Evolutionary conservation across 2,113 vertebrate species (phyloP).

Genomic region (Scortum barcoo): DNA sequence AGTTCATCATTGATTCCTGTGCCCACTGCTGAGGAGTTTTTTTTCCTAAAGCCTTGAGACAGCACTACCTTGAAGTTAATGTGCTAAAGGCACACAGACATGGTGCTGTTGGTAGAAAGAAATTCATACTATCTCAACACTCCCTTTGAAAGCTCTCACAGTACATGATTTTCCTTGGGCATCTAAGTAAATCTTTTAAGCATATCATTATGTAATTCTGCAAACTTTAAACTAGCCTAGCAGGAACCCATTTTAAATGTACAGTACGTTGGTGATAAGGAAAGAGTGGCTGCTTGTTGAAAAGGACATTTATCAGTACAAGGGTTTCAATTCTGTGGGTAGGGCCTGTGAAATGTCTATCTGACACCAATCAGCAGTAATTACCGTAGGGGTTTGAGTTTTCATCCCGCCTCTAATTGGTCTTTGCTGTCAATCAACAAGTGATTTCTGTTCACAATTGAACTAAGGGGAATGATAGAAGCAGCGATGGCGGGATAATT

Average conservation of each 20-base stretch:
- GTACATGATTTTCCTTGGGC: constrained; percentile 34
- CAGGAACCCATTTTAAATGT: constrained; percentile 23
- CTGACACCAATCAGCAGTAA: constrained; percentile 82
- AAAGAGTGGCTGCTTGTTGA: constrained; percentile 23
- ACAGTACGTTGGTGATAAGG: constrained; percentile 24
- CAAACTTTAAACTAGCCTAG: constrained; percentile 40
- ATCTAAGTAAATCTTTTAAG: constrained; percentile 41
- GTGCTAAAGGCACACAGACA: constrained; percentile 64
- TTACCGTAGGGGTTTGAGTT: constrained; percentile 77
- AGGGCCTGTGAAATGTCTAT: constrained; percentile 67
- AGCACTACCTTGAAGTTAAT: constrained; percentile 73
- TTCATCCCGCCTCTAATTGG: constrained; percentile 79
- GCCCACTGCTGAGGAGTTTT: constrained; percentile 49
- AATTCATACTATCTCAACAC: constrained; percentile 53
- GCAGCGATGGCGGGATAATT: constrained; percentile 82
- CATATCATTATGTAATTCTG: constrained; percentile 47
- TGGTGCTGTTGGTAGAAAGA: constrained; percentile 43
- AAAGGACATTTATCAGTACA: constrained; percentile 47
- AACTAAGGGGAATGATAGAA: constrained; percentile 80
- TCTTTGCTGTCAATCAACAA: constrained; percentile 86
- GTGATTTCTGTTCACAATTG: constrained; percentile 83
- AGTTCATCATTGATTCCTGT: constrained; percentile 70
- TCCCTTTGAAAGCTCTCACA: constrained; percentile 56
- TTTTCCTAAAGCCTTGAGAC: constrained; percentile 65
- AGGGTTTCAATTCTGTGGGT: constrained; percentile 47